Conservation (phyloP, 2,797 vertebrate species). For the Bufotes viridis region DNA sequence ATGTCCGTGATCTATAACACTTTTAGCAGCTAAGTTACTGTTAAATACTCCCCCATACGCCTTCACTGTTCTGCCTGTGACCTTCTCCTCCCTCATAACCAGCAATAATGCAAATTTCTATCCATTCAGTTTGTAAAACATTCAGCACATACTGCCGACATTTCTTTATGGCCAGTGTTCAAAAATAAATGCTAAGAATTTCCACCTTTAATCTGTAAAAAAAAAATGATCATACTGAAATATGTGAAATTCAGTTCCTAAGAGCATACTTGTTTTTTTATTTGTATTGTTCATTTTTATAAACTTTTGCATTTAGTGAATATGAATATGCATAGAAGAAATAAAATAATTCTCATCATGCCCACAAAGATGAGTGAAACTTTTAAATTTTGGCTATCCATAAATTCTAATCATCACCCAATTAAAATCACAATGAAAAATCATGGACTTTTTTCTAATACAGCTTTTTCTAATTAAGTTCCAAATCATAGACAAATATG, state of each 20-base stretch:
- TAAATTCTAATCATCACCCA: background rate
- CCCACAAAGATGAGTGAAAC: background rate
- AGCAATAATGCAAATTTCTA: constrained; percentile 40
- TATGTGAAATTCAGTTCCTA: background rate
- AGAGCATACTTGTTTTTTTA: background rate
- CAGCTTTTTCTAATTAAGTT: background rate
- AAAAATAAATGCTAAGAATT: background rate
- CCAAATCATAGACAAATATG: too few relatives aligned
- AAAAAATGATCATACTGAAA: background rate
- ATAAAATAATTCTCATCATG: background rate
- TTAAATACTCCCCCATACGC: constrained; percentile 52
- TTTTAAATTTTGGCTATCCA: background rate
- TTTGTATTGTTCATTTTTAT: background rate
- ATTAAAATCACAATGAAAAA: background rate
- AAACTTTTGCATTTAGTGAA: background rate
- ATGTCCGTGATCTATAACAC: constrained; percentile 58
- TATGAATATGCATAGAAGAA: background rate
- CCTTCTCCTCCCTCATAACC: constrained; percentile 46
- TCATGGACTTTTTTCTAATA: background rate
- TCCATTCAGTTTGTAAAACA: constrained; percentile 20
- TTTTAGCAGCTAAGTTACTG: constrained; percentile 47
- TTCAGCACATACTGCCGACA: background rate
- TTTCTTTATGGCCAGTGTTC: background rate
- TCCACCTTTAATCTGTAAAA: background rate
- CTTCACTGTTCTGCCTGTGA: constrained; percentile 43